phyloP scores from a whole-genome alignment of 2,797 vertebrate species.

The Rhabdomys pumilio region DNA sequence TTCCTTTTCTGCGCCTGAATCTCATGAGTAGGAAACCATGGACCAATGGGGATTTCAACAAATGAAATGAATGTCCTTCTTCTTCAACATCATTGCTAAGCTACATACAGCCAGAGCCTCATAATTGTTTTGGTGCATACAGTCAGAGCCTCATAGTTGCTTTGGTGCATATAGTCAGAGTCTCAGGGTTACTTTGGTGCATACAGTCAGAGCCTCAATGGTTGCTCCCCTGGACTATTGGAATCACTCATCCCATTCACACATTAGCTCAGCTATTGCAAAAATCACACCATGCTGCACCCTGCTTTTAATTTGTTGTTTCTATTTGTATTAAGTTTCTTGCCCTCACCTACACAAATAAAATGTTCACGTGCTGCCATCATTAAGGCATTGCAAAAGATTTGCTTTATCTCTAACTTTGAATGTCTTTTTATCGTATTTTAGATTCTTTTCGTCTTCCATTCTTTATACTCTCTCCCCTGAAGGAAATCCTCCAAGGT shows the following conservation, averaged over 20 bases:
- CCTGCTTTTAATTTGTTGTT: not conserved
- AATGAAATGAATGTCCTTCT: not conserved
- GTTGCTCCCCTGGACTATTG: not conserved
- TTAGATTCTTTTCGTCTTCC: not conserved
- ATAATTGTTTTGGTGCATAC: not conserved
- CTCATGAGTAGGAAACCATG: rapidly evolving
- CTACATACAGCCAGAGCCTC: not conserved
- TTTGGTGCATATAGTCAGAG: too few relatives aligned
- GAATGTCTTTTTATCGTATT: not conserved
- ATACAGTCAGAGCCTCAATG: not conserved
- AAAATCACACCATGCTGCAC: not conserved
- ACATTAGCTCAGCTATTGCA: not conserved
- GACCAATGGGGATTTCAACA: rapidly evolving
- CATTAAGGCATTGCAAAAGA: too few relatives aligned
- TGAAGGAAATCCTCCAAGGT: not conserved
- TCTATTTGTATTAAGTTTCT: not conserved
- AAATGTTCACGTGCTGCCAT: not conserved
- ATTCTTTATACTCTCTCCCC: not conserved
- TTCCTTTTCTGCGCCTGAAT: not conserved
- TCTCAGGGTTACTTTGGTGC: not conserved
- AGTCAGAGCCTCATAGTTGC: not conserved
- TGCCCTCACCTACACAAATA: not conserved
- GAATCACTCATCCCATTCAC: not conserved
- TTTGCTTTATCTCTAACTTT: not conserved
- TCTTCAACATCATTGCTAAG: too few relatives aligned